A percentile compares a stretch with the other conserved stretches of the same genome.
Conservation (phyloP, 1,140 invertebrate species). For the Fopius arisanus region DNA sequence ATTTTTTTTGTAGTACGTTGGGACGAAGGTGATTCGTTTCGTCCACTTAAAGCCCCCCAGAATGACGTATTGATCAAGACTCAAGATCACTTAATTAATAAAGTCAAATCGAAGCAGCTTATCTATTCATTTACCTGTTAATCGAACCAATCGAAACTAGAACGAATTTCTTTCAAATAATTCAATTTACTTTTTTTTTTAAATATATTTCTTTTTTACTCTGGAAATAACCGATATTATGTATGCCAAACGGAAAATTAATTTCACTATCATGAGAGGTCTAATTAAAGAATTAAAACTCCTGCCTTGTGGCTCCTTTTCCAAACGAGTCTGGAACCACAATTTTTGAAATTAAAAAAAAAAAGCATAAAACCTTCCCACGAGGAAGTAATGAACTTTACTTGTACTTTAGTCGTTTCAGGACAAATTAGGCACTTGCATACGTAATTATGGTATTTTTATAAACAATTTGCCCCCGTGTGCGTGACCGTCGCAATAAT, state of each 20-base stretch:
- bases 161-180: too few species aligned
- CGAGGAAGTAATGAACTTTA: neutral
- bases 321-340: neutral
- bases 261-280: too few species aligned
- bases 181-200: too few species aligned
- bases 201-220: too few species aligned
- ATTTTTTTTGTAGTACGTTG: neutral
- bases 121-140: neutral
- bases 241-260: too few species aligned
- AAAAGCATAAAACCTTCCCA: neutral
- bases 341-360: neutral
- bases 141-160: too few species aligned
- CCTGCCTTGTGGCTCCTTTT: neutral
- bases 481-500: conserved; percentile 12
- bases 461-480: conserved; percentile 1
- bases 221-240: too few species aligned
- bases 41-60: neutral
- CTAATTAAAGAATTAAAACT: neutral
- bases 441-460: conserved; percentile 24
- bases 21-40: too few species aligned
- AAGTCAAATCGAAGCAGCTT: neutral
- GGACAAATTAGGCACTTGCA: neutral
- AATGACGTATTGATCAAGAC: neutral
- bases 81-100: neutral
- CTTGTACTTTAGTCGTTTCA: neutral